Evolutionary conservation across 2,888 invertebrate genomes (phyloP).

Genomic region (Drosophila flavopinicola): DNA sequence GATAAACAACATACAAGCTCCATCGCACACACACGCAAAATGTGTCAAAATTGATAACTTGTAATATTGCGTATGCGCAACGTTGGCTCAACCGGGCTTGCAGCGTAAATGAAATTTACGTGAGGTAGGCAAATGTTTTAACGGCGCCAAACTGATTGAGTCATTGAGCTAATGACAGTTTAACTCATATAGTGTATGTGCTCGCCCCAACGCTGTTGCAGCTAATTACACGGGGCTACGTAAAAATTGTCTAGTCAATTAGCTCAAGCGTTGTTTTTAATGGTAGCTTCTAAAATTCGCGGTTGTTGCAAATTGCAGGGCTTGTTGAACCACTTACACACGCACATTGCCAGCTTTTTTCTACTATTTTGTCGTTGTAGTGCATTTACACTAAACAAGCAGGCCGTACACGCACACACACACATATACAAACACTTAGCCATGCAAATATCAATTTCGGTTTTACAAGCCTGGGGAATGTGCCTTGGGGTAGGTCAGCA

Average conservation of each 20-base stretch:
- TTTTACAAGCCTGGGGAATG: conserved; percentile 54
- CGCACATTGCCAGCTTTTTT: not conserved
- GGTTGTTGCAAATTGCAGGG: conserved; percentile 61
- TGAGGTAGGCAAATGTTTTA: conserved; percentile 2
- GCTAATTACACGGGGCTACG: conserved; percentile 52
- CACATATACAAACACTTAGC: conserved; percentile 35
- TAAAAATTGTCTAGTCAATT: conserved; percentile 66
- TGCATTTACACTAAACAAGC: conserved; percentile 74
- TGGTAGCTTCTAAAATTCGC: conserved; percentile 33
- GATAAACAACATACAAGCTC: not conserved
- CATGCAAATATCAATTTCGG: conserved; percentile 74
- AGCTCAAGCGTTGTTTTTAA: conserved; percentile 50
- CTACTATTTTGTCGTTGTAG: conserved; percentile 32
- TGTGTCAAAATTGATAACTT: conserved; percentile 25
- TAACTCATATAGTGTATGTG: conserved; percentile 37
- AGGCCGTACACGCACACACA: conserved; percentile 21
- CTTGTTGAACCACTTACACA: conserved; percentile 64
- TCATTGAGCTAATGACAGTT: conserved; percentile 37
- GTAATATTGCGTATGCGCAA: conserved; percentile 52
- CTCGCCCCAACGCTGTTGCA: conserved; percentile 56
- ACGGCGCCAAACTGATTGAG: conserved; percentile 49
- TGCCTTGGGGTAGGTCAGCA: conserved; percentile 10
- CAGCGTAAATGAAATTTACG: conserved; percentile 11
- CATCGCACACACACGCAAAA: not conserved
- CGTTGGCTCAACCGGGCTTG: not conserved